Percentiles rank a stretch among this genome's conserved stretches.
Evolutionary conservation across 2,888 invertebrate genomes (phyloP).

Genomic region (Agrenia bidenticulata): DNA sequence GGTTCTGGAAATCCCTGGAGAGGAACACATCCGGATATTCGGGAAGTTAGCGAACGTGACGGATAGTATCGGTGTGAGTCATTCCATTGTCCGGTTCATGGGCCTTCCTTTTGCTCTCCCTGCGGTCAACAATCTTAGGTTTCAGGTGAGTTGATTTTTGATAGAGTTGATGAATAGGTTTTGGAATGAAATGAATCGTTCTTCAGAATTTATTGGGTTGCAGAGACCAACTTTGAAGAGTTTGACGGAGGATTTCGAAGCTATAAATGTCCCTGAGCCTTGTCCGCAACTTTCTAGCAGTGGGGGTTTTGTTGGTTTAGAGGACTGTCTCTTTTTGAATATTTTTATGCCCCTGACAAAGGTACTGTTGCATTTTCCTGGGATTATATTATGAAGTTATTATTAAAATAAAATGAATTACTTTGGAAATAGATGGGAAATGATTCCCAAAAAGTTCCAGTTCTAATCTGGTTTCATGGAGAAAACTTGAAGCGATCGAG

Average conservation of each 20-base stretch:
- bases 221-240: slow-evolving; percentile 40
- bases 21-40: slow-evolving; percentile 16
- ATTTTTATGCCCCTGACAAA: slow-evolving; percentile 21
- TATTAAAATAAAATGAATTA: no score
- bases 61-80: slow-evolving; percentile 17
- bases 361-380: no score
- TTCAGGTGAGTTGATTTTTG: slow-evolving; percentile 34
- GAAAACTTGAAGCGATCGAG: slow-evolving; percentile 31
- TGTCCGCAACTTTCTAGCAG: slow-evolving; percentile 42
- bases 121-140: slow-evolving; percentile 37
- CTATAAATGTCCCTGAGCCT: slow-evolving; percentile 26
- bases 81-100: slow-evolving; percentile 23
- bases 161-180: background rate
- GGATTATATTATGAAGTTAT: background rate
- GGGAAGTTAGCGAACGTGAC: slow-evolving; percentile 28
- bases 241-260: slow-evolving; percentile 33
- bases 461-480: slow-evolving; percentile 51
- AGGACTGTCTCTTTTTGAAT: slow-evolving; percentile 41
- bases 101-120: slow-evolving; percentile 44
- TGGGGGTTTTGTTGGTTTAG: slow-evolving; percentile 33
- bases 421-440: no score
- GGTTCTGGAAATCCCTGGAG: slow-evolving; percentile 24
- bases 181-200: background rate
- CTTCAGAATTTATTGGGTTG: background rate
- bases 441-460: slow-evolving; percentile 38